Conservation (phyloP, 2,888 invertebrate species). For the Phaedon cochleariae region DNA sequence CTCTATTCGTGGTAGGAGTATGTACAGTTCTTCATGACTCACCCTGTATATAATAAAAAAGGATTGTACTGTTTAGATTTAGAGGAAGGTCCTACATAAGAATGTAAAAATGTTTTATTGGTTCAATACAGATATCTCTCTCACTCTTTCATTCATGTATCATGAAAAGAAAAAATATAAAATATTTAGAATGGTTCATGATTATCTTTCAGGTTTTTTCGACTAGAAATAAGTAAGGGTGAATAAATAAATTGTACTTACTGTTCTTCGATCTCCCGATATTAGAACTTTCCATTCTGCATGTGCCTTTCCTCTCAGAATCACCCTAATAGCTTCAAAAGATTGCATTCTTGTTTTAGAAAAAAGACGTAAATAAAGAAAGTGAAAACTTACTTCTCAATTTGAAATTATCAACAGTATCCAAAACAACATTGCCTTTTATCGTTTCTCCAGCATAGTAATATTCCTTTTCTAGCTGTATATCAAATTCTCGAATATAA, state of each 20-base stretch:
- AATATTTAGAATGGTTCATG: no score
- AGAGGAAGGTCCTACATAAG: no score
- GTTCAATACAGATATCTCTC: no score
- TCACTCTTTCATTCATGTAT: no score
- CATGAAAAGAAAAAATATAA: no score
- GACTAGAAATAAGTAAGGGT: conserved; percentile 2
- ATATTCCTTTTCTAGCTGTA: conserved; percentile 76
- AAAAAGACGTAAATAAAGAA: not conserved
- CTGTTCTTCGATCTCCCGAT: conserved; percentile 75
- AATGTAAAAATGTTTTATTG: no score
- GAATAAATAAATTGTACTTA: conserved; percentile 52
- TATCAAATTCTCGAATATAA: conserved; percentile 80
- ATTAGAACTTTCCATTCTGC: conserved; percentile 80
- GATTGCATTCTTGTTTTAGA: not conserved
- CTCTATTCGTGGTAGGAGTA: no score
- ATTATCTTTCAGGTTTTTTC: not conserved
- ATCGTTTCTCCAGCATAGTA: conserved; percentile 79
- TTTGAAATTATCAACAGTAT: conserved; percentile 79
- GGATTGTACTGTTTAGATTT: no score
- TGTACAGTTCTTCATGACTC: no score
- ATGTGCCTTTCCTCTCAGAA: conserved; percentile 77
- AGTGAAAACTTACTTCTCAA: conserved; percentile 69
- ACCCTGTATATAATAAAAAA: no score
- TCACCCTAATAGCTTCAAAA: conserved; percentile 52
- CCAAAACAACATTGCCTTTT: conserved; percentile 72